Evolutionary conservation across 1,140 invertebrate species (phyloP).

Genomic region (Archivesica marissinica): DNA sequence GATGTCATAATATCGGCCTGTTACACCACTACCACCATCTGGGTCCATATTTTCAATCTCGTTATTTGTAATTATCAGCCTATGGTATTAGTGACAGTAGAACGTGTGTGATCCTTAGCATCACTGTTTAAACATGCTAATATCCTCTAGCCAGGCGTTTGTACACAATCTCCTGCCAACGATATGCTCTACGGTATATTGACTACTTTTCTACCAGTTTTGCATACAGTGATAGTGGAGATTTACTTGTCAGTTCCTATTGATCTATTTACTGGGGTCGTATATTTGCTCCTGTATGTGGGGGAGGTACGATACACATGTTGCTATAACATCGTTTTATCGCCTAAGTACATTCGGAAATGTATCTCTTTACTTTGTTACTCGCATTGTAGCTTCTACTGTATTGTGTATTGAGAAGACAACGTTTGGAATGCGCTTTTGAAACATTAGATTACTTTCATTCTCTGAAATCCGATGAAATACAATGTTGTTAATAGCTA

Average conservation of each 20-base stretch:
- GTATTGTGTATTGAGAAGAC: background rate
- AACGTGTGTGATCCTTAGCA: background rate
- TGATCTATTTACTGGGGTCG: background rate
- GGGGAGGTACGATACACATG: background rate
- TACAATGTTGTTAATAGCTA: background rate
- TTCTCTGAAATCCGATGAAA: constrained; percentile 2
- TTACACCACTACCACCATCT: no score
- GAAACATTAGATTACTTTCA: background rate
- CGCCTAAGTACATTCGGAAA: constrained; percentile 11
- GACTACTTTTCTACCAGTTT: constrained; percentile 21
- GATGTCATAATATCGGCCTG: no score
- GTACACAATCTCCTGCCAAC: background rate
- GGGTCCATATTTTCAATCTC: no score
- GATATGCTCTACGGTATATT: constrained; percentile 10
- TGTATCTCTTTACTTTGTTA: background rate
- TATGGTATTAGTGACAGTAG: background rate
- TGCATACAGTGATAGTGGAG: constrained; percentile 12
- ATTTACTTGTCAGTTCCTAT: constrained; percentile 7
- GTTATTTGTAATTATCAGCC: no score
- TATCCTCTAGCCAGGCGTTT: background rate
- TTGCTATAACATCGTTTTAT: background rate
- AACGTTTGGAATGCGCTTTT: background rate
- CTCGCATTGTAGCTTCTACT: background rate
- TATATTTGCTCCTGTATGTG: background rate
- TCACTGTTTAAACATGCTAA: background rate